Percentiles rank a stretch among this genome's conserved stretches.
Conservation (phyloP, 2,888 invertebrate species). For the Andrena hattorfiana region DNA sequence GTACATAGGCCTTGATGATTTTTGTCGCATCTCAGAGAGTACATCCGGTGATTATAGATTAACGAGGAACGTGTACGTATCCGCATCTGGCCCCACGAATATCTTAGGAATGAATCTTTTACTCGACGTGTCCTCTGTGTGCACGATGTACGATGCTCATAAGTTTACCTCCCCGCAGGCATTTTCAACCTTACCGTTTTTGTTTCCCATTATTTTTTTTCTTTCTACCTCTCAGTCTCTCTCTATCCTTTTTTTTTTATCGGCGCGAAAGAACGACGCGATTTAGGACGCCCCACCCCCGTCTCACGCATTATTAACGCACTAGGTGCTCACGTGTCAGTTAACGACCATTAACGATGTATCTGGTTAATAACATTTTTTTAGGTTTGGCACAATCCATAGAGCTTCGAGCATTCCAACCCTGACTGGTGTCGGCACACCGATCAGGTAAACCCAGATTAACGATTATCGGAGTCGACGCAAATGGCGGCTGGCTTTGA, state of each 20-base stretch:
- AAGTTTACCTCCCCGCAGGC: background rate
- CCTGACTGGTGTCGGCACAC: slow-evolving; percentile 90
- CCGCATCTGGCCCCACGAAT: slow-evolving; percentile 47
- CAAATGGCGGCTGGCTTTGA: slow-evolving; percentile 29
- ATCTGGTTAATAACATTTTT: slow-evolving; percentile 78
- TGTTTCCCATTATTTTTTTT: background rate
- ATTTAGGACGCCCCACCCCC: slow-evolving; percentile 8
- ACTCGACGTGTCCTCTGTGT: slow-evolving; percentile 37
- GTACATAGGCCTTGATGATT: slow-evolving; percentile 29
- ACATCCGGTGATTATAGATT: slow-evolving; percentile 43
- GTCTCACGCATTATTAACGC: slow-evolving; percentile 49
- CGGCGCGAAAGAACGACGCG: background rate
- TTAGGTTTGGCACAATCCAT: slow-evolving; percentile 91
- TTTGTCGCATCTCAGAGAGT: slow-evolving; percentile 33
- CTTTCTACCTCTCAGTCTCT: too few species aligned
- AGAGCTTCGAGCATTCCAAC: slow-evolving; percentile 96
- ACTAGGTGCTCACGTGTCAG: slow-evolving; percentile 27
- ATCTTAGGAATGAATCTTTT: slow-evolving; percentile 42
- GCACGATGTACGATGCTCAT: slow-evolving; percentile 27
- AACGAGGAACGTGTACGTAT: slow-evolving; percentile 40
- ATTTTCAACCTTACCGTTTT: slow-evolving; percentile 5
- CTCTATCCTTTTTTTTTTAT: background rate
- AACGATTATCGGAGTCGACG: slow-evolving; percentile 69
- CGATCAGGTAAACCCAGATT: slow-evolving; percentile 89
- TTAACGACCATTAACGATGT: slow-evolving; percentile 63